Evolutionary conservation across 2,113 vertebrate genomes (phyloP).

Genomic region (Psittacara wagleri): DNA sequence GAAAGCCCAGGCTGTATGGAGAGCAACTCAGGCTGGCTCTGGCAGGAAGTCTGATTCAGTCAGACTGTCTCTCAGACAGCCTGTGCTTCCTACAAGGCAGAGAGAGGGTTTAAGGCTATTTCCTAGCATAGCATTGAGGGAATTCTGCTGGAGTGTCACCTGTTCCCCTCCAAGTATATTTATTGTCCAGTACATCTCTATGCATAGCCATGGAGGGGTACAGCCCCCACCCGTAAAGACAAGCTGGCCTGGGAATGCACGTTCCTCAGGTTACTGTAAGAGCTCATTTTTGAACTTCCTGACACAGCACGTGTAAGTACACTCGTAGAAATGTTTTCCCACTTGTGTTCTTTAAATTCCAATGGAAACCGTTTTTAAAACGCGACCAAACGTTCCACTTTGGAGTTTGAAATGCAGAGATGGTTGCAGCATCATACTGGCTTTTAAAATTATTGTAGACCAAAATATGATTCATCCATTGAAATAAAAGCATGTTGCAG

Average conservation of each 20-base stretch:
- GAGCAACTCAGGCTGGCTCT: neutral
- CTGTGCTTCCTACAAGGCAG: neutral
- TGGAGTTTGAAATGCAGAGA: neutral
- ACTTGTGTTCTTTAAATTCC: slow-evolving; percentile 44
- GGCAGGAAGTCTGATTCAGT: neutral
- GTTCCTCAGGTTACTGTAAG: slow-evolving; percentile 4
- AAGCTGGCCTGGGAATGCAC: neutral
- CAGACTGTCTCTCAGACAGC: neutral
- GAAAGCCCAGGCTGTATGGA: neutral
- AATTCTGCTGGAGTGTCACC: slow-evolving; percentile 24
- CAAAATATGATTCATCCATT: slow-evolving; percentile 18
- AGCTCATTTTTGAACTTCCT: slow-evolving; percentile 23
- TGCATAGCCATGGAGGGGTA: neutral
- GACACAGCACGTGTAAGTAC: neutral
- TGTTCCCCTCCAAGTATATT: neutral
- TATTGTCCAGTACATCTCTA: neutral
- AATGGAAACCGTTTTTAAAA: slow-evolving; percentile 27
- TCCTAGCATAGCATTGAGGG: neutral
- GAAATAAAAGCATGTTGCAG: neutral
- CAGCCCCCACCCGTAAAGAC: neutral
- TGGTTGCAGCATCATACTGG: slow-evolving; percentile 6
- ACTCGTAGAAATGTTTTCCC: slow-evolving; percentile 2
- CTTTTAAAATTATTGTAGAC: slow-evolving; percentile 11
- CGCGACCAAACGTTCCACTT: neutral
- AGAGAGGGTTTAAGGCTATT: neutral